These are phyloP conservation scores for Reticulitermes lucifugus DNA, from an alignment of 2,888 invertebrate genomes.

Conservation along the genomic window DNA sequence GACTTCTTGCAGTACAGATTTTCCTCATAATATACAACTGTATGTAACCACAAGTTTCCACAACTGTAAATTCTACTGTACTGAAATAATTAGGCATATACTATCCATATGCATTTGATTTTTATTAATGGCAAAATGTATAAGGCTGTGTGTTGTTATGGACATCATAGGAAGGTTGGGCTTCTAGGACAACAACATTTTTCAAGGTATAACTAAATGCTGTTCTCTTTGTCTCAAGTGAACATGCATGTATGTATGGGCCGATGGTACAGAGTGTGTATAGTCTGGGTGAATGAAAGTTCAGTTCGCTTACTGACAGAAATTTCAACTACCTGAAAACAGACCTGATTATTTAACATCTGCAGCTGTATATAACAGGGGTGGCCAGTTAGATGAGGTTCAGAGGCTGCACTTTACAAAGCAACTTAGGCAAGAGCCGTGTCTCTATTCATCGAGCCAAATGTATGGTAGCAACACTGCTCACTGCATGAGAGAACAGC, in stretches of 20 bases:
- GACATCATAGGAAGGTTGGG: background rate
- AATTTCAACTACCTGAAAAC: background rate
- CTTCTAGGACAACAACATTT: background rate
- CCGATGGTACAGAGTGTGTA: constrained; percentile 19
- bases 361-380: background rate
- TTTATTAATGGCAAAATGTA: background rate
- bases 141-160: background rate
- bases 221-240: constrained; percentile 5
- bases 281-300: background rate
- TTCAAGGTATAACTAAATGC: background rate
- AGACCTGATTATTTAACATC: background rate
- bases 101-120: background rate
- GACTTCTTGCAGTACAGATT: background rate
- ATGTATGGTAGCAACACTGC: no score
- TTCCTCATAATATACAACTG: background rate
- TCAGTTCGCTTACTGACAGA: no score
- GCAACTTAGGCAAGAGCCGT: no score
- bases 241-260: background rate
- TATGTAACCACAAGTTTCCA: background rate
- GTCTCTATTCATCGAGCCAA: no score
- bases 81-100: no score
- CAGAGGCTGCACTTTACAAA: no score
- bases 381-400: no score
- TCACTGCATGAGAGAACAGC: no score
- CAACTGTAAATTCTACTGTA: background rate